Base-by-base conservation (phyloP, 2,888 invertebrate species). In the Rhynchonema sp. region DNA sequence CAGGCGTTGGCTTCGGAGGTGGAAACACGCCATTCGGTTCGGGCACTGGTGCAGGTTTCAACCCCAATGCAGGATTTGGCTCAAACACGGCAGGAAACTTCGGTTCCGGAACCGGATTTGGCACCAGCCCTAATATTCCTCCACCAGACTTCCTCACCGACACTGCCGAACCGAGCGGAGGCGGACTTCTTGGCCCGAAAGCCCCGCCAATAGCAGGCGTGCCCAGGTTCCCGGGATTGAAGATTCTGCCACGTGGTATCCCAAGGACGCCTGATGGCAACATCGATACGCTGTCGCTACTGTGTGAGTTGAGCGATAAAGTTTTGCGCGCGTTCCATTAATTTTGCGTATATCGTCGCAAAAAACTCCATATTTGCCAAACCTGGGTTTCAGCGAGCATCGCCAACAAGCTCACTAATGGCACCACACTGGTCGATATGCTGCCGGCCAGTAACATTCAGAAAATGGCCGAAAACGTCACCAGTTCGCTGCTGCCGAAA, bases 401-500 rank as follows among this genome's bases (percentile, higher is more conserved):
- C 60, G 72, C 72, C 54, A 66, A 67, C 26, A 67, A 72, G 55
- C 63, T 73, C 52, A 70, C 72, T 29, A 72, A 72, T 64, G 72
- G 72, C 60, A 69, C 70, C 55, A 72, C 70, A 27, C 62, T 72
- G 52, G 68, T 71, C 53, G 72, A 72, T 62, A 67, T 72, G 46
- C 64, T 72, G 30, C 71, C 72, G 57, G 70, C 72, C 59, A 69
- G 69, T 64, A 69, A 69, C 62, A 64, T 72, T 55, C 72, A 72
- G 63, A 71, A 69, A 6, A 64, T 72, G 23, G 72, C 72, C 58
- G 72, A 72, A 65, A 72, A 72, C 61, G 68, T 72, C 38, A 72
- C 72, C 30, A 70, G 72, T 60, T 69, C 69, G 23, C 67, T 72
- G 52, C 65, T 72, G 49, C 72, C 72, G 56, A 64, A 68, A 23